Conservation (phyloP, 1,140 invertebrate genomes). For the Macrosteles quadrilineatus region DNA sequence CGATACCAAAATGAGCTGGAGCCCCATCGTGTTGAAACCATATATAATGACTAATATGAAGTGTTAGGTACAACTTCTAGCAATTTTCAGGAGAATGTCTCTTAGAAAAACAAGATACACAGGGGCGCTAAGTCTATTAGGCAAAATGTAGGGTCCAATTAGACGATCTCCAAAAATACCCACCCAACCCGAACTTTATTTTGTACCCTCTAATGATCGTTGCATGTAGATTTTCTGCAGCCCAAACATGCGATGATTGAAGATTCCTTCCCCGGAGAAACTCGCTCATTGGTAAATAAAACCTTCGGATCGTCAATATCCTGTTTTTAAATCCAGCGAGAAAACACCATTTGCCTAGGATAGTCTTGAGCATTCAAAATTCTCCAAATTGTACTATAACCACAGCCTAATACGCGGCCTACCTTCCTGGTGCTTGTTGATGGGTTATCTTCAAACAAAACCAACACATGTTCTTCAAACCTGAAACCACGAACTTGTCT, state of each 20-base stretch:
- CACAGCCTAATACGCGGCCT: too few relatives aligned
- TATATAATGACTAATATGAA: background rate
- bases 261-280: background rate
- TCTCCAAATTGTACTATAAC: too few relatives aligned
- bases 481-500: too few relatives aligned
- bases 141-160: background rate
- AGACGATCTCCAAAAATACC: background rate
- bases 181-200: background rate
- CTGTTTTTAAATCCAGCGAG: too few relatives aligned
- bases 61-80: background rate
- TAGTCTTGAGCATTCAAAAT: too few relatives aligned
- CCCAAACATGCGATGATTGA: background rate
- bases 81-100: background rate
- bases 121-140: background rate
- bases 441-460: too few relatives aligned
- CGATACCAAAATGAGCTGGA: too few relatives aligned
- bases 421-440: too few relatives aligned
- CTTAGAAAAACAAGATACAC: background rate
- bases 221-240: background rate
- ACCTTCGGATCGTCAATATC: too few relatives aligned
- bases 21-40: background rate
- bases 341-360: too few relatives aligned
- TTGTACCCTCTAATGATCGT: background rate
- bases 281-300: too few relatives aligned
- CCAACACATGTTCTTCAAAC: too few relatives aligned